Evolutionary conservation across 2,888 invertebrate genomes (phyloP), one percentile per base, ranked within the genome.

Genomic region (Allolobophora icterica): DNA sequence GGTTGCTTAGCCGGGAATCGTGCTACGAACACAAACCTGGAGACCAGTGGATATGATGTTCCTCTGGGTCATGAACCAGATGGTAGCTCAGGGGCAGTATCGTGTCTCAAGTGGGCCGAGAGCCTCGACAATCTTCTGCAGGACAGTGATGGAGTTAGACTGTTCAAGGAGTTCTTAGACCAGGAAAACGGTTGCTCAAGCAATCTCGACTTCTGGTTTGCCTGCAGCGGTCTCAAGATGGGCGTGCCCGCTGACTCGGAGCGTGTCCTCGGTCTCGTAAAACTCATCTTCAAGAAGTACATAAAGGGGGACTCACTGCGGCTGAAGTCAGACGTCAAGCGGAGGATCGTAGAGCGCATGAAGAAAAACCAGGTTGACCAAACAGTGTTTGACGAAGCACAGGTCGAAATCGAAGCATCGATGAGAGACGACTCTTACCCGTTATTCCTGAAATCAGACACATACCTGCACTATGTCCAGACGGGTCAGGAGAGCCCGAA

Each of bases 371-470:
- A 90, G 30, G 96, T 97, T 94, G 97, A 97, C 95, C 97, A 97
- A 94, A 97, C 97, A 94, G 97, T 99, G 94, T 98, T 98, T 95
- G 98, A 98, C 95, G 96, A 97, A 93, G 98, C 97, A 96, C 97
- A 98, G 95, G 96, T 96, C 91, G 97, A 97, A 93, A 97, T 98
- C 94, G 98, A 98, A 95, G 96, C 97, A 84, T 97, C 97, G 92
- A 98, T 99, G 95, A 97, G 97, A 93, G 97, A 97, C 95, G 97
- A 98, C 92, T 97, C 98, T 92, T 99, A 99, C 96, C 97, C 97
- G 91, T 97, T 98, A 95, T 99, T 99, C 96, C 96, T 99, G 93
- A 97, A 97, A 94, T 98, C 98, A 94, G 98, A 98, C 94, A 97
- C 97, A 95, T 99, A 98, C 96, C 97, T 98, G 92, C 94, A 95